Percentiles rank a stretch among this genome's conserved stretches.
phyloP scores from a whole-genome alignment of 2,888 invertebrate genomes.

The Papilio demoleus region DNA sequence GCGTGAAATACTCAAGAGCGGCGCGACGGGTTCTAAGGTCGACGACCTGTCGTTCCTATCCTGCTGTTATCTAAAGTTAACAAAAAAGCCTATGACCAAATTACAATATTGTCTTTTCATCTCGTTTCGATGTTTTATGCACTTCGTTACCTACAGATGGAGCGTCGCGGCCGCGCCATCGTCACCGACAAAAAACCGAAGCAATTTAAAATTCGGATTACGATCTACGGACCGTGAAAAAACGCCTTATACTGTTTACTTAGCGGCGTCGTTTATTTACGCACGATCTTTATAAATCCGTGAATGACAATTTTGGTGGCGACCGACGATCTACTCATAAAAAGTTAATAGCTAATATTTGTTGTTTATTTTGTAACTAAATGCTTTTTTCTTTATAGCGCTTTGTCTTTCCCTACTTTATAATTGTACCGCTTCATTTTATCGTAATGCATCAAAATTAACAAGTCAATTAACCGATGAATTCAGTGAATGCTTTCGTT shows the following conservation, averaged over 20 bases:
- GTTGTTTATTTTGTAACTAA: slow-evolving; percentile 20
- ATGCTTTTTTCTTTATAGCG: slow-evolving; percentile 7
- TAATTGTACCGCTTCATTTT: slow-evolving; percentile 1
- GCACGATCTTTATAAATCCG: slow-evolving; percentile 70
- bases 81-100: slow-evolving; percentile 39
- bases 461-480: slow-evolving; percentile 23
- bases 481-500: slow-evolving; percentile 42
- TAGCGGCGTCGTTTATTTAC: slow-evolving; percentile 72
- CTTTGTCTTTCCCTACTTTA: slow-evolving; percentile 10
- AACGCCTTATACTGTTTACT: slow-evolving; percentile 72
- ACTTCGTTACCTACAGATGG: slow-evolving; percentile 29
- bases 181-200: slow-evolving; percentile 74
- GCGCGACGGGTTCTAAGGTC: slow-evolving; percentile 33
- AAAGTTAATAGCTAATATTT: slow-evolving; percentile 37
- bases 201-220: slow-evolving; percentile 77
- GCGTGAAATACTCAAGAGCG: slow-evolving; percentile 38
- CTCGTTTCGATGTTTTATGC: slow-evolving; percentile 33
- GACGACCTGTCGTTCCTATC: slow-evolving; percentile 31
- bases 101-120: slow-evolving; percentile 39
- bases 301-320: slow-evolving; percentile 46
- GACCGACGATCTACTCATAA: slow-evolving; percentile 31
- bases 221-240: slow-evolving; percentile 65
- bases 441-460: slow-evolving; percentile 26
- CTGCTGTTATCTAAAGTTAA: slow-evolving; percentile 27
- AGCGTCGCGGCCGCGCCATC: slow-evolving; percentile 60